Base-by-base conservation (phyloP, 2,888 invertebrate genomes). In the Zele albiditarsus region DNA sequence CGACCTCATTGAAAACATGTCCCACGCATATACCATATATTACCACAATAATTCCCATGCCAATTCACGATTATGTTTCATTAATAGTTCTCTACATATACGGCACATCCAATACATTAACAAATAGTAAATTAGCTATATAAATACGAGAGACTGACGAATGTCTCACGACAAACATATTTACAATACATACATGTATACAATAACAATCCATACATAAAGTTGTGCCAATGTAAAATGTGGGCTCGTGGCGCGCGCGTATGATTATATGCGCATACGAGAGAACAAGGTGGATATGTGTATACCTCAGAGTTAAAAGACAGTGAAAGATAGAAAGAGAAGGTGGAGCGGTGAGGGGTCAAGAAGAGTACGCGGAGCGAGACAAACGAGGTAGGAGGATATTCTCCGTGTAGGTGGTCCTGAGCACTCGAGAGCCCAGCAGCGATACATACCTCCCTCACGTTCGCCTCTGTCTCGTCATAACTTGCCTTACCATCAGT, bases 331-430 rank as follows among this genome's bases (percentile, higher is more conserved):
- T 12, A 38, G 53, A 20, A 10, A 53, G 67, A 23, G 68, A 27
- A 42, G n/a, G n/a, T 62, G 23, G 23, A 31, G 42, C 28, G 49
- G 69, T 38, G 33, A 62, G 53, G 68, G 71, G 69, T 63, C 71
- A 71, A 71, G 71, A 74, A 65, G 53, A 23, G 20, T 8, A 5
- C 53, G 53, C 71, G 68, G 74, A 74, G 74, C 71, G 76, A 75
- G 66, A 74, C 73, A 70, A 73, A 76, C 70, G 72, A 78, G 69
- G 72, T 71, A 75, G 74, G 70, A 78, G 66, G 78, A 74, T 53
- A 53, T 71, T 71, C 53, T 63, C 78, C 53, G 76, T 74, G 78
- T 78, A 76, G 78, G 76, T 76, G 78, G 78, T 78, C 78, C 67
- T 31, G 38, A 71, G 58, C 67, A 70, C 70, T 70, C 63, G 60